These are phyloP conservation scores for Arctia plantaginis DNA, from an alignment of 2,888 invertebrate species.

Conservation along the genomic window DNA sequence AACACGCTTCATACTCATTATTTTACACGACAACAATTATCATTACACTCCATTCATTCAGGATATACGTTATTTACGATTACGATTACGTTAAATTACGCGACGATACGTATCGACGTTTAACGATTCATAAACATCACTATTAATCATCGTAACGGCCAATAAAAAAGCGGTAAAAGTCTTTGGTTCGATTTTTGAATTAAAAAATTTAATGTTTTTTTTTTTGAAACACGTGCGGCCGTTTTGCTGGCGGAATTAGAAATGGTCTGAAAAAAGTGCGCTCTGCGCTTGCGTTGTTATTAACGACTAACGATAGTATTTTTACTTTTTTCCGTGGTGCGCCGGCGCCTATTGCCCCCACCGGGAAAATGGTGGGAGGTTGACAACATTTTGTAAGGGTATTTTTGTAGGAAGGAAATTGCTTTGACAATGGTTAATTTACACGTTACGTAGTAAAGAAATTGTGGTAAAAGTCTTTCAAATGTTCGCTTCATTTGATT, in stretches of 20 bases:
- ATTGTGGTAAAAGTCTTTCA: constrained; percentile 18
- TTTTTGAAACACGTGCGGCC: constrained; percentile 63
- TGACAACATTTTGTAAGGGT: constrained; percentile 64
- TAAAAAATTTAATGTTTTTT: constrained; percentile 22
- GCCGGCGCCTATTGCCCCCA: constrained; percentile 79
- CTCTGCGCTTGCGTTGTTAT: constrained; percentile 70
- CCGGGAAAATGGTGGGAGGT: constrained; percentile 74
- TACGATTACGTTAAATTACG: constrained; percentile 46
- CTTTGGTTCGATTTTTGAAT: constrained; percentile 37
- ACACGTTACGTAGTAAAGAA: constrained; percentile 15
- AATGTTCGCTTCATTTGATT: constrained; percentile 26
- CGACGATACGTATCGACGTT: constrained; percentile 44
- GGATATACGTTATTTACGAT: constrained; percentile 39
- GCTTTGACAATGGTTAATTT: constrained; percentile 34
- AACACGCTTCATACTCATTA: constrained; percentile 53
- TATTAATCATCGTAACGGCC: constrained; percentile 51
- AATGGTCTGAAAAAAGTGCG: constrained; percentile 76
- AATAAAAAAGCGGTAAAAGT: constrained; percentile 55
- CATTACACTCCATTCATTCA: constrained; percentile 42
- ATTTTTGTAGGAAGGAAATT: constrained; percentile 44
- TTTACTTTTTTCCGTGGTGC: constrained; percentile 81
- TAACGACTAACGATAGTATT: constrained; percentile 80
- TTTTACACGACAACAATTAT: constrained; percentile 47
- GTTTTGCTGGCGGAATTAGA: constrained; percentile 74
- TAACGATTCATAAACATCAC: constrained; percentile 56